Evolutionary conservation across 2,797 vertebrate genomes (phyloP).

Genomic region (Oreonectes daqikongensis): DNA sequence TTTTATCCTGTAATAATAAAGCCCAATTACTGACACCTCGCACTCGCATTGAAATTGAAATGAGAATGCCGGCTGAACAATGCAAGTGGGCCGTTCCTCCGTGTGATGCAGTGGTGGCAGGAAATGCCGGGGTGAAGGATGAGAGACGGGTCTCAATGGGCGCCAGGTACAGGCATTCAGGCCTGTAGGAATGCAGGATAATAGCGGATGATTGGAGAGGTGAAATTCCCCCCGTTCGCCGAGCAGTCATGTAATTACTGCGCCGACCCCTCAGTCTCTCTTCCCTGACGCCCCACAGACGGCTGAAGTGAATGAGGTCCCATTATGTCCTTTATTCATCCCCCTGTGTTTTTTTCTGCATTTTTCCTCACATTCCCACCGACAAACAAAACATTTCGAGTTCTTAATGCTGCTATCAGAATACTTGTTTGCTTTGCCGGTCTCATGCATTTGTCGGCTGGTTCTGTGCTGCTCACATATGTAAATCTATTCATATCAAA

Average conservation of each 20-base stretch:
- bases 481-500: constrained; percentile 23
- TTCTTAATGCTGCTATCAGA: constrained; percentile 23
- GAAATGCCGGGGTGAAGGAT: constrained; percentile 31
- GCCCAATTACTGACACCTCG: constrained; percentile 33
- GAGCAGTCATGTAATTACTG: constrained; percentile 56
- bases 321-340: constrained; percentile 48
- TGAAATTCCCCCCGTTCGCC: constrained; percentile 44
- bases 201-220: constrained; percentile 59
- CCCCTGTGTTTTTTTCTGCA: constrained; percentile 9
- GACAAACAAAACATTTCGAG: constrained; percentile 37
- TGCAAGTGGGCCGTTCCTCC: constrained; percentile 23
- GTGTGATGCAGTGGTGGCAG: constrained; percentile 35
- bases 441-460: neutral
- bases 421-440: constrained; percentile 16
- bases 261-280: constrained; percentile 43
- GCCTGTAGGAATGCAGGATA: constrained; percentile 53
- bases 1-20: constrained; percentile 31
- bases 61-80: constrained; percentile 28
- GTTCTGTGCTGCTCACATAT: neutral
- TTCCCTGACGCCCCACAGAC: constrained; percentile 30
- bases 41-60: constrained; percentile 20
- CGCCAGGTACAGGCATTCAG: constrained; percentile 46
- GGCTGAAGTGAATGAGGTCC: constrained; percentile 39
- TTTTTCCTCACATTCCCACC: constrained; percentile 9
- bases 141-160: constrained; percentile 37